Percentiles rank a stretch among this genome's conserved stretches.
Conservation (phyloP, 2,888 invertebrate genomes). For the Campopleginae sp. region DNA sequence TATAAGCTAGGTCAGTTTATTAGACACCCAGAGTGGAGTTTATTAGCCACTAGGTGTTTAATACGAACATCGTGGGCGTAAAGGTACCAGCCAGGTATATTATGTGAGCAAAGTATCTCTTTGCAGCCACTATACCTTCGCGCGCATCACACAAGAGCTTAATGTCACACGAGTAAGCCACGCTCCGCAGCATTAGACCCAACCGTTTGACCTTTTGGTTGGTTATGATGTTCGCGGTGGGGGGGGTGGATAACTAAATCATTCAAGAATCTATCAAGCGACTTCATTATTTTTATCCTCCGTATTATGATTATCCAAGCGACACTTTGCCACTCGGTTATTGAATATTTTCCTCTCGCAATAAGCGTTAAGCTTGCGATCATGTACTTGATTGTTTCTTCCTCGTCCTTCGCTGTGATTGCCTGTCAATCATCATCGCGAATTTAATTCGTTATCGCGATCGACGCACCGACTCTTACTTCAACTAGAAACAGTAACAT, state of each 20-base stretch:
- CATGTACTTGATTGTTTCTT: not conserved
- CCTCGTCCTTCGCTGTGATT: not conserved
- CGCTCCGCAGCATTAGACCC: not conserved
- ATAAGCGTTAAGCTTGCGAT: not conserved
- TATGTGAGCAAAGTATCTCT: constrained; percentile 38
- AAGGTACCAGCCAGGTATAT: constrained; percentile 8
- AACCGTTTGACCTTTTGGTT: constrained; percentile 19
- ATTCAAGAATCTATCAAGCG: constrained; percentile 4
- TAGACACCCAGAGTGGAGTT: constrained; percentile 80
- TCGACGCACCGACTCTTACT: not conserved
- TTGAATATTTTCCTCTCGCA: not conserved
- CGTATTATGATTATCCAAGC: not conserved
- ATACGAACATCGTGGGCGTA: constrained; percentile 57
- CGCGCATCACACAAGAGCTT: constrained; percentile 36
- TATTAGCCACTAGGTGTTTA: constrained; percentile 75
- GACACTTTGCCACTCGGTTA: not conserved
- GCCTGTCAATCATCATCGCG: not conserved
- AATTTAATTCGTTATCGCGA: not conserved
- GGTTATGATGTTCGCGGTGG: not conserved
- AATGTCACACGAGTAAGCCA: constrained; percentile 29
- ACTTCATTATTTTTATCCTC: constrained; percentile 22
- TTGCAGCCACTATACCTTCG: constrained; percentile 28
- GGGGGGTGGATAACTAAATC: not conserved
- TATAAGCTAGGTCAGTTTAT: constrained; percentile 78
- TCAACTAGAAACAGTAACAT: not conserved